Percentiles rank a stretch among this genome's conserved stretches.
These are phyloP conservation scores for Leptinotarsa rubiginosa DNA, from an alignment of 2,888 invertebrate genomes.

Conservation along the genomic window DNA sequence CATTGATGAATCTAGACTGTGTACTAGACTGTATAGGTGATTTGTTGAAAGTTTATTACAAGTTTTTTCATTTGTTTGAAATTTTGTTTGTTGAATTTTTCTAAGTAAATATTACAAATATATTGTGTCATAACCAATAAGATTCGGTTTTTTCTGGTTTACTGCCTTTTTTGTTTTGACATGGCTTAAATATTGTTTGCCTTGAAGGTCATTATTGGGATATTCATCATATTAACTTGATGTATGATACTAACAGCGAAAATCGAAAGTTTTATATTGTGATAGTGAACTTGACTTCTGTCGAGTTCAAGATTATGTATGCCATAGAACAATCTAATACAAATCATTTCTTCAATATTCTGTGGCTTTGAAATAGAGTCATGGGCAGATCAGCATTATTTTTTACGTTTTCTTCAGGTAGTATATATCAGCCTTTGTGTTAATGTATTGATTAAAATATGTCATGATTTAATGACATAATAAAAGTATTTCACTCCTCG, in stretches of 20 bases:
- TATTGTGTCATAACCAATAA: too few relatives aligned
- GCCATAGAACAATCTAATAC: slow-evolving; percentile 60
- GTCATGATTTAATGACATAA: slow-evolving; percentile 33
- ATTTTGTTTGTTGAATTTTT: slow-evolving; percentile 8
- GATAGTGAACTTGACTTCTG: neutral
- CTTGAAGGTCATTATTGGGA: slow-evolving; percentile 19
- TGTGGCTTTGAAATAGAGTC: slow-evolving; percentile 41
- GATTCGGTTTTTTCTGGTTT: too few relatives aligned
- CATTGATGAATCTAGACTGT: too few relatives aligned
- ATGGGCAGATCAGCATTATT: neutral
- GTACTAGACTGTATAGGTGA: too few relatives aligned
- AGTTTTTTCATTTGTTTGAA: neutral
- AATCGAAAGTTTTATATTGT: neutral
- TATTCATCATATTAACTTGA: slow-evolving; percentile 41
- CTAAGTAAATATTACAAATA: too few relatives aligned
- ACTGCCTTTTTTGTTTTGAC: slow-evolving; percentile 19
- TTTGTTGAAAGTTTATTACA: too few relatives aligned
- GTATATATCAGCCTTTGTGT: slow-evolving; percentile 32
- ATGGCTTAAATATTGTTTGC: neutral
- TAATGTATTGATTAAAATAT: slow-evolving; percentile 32
- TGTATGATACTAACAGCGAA: slow-evolving; percentile 52
- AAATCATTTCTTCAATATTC: slow-evolving; percentile 55
- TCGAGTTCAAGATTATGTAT: slow-evolving; percentile 35
- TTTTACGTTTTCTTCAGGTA: slow-evolving; percentile 50
- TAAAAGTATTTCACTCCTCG: slow-evolving; percentile 30